Evolutionary conservation across 1,140 invertebrate species (phyloP), one percentile per base, ranked within the genome.

Genomic region (Lordiphosa collinella): DNA sequence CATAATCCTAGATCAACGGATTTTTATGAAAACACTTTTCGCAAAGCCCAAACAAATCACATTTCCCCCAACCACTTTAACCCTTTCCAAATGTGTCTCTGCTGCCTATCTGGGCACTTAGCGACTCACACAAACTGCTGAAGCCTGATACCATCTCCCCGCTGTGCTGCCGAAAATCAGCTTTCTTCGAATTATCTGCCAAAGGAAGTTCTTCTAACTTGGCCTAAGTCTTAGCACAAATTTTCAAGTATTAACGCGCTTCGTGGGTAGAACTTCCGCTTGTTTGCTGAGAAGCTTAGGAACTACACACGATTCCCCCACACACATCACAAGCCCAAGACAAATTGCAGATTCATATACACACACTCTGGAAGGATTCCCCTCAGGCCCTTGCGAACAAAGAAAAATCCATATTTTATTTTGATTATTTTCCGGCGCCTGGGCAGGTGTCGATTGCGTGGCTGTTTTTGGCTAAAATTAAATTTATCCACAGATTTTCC

Each of bases 311-410:
- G 31, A 10, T 40, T 34, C 53, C 50, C 38, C 25, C 50, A 13
- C 16, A 44, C 35, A 22, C 49, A 38, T 25, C 13, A n/a, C 34
- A 16, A 50, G 49, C 72, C 32, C 62, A 82, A 82, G 78, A 82
- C 76, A 82, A 82, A 82, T 82, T 82, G 78, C 71, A 75, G 78
- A 84, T 82, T 82, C 71, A 78, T 82, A 82, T 78, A 82, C 76
- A 76, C 54, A 29, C 41, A 44, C 58, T 44, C 43, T 35, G 60
- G 60, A 64, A 37, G 47, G 48, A 40, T 66, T 50, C 31, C 44
- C 53, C 48, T 52, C 22, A 43, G 74, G 69, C 59, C 43, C 43
- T 60, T 41, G 56, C 44, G 56, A 70, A 76, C 62, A 68, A 68
- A 67, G 66, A 60, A 72, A 80, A 82, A 82, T 82, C 76, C 76